A percentile compares a stretch with the other conserved stretches of the same genome.
These are phyloP conservation scores for Drosophila robusta DNA, from an alignment of 2,888 invertebrate genomes.

Conservation along the genomic window DNA sequence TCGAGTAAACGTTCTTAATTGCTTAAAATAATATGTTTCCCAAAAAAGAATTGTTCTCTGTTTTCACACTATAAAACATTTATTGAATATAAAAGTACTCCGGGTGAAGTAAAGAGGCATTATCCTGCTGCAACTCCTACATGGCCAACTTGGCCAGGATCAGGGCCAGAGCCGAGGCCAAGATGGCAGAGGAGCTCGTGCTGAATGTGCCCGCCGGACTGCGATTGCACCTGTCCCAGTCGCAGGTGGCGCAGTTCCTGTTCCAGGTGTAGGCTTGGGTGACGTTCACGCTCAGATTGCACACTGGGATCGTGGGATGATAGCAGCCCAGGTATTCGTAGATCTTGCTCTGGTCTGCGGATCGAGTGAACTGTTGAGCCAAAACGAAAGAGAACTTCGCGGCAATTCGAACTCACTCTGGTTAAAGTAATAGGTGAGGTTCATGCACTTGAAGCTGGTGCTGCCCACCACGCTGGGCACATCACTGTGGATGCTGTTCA, in stretches of 20 bases:
- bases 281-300: constrained; percentile 17
- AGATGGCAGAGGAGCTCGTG: constrained; percentile 45
- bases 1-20: no score
- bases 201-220: constrained; percentile 59
- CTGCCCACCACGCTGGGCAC: constrained; percentile 14
- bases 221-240: constrained; percentile 38
- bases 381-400: no score
- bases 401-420: constrained; percentile 26
- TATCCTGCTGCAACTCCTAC: neutral
- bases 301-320: constrained; percentile 22
- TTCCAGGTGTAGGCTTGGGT: constrained; percentile 7
- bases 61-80: no score
- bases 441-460: constrained; percentile 31
- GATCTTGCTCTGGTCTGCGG: constrained; percentile 9
- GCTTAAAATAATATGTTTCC: no score
- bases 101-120: no score
- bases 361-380: neutral
- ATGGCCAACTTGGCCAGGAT: constrained; percentile 35
- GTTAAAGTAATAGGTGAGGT: constrained; percentile 22
- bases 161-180: constrained; percentile 32
- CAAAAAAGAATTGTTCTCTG: no score
- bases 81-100: no score
- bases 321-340: constrained; percentile 42
- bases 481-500: constrained; percentile 26
- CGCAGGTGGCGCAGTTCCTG: constrained; percentile 14